phyloP scores from a whole-genome alignment of 2,888 invertebrate species.

The Pteria penguin region DNA sequence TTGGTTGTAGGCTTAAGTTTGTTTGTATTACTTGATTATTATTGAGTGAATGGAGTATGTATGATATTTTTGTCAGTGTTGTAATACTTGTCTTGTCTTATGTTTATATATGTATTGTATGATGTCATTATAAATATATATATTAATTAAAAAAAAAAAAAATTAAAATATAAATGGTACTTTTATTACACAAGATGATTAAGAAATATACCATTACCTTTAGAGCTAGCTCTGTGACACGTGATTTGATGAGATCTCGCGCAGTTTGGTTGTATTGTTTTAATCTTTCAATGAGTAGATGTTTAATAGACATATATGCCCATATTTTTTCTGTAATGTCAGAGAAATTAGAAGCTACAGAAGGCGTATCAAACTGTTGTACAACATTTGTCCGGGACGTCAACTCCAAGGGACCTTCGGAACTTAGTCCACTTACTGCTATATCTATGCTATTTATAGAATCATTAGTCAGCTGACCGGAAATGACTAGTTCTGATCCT shows the following conservation, averaged over 20 bases:
- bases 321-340: slow-evolving; percentile 65
- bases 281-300: slow-evolving; percentile 58
- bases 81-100: too few relatives aligned
- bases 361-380: background rate
- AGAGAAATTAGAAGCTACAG: slow-evolving; percentile 41
- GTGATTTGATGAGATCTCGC: slow-evolving; percentile 52
- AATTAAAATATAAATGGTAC: too few relatives aligned
- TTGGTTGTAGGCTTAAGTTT: too few relatives aligned
- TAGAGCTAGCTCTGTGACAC: slow-evolving; percentile 61
- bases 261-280: slow-evolving; percentile 51
- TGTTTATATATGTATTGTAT: too few relatives aligned
- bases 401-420: slow-evolving; percentile 52
- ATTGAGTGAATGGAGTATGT: too few relatives aligned
- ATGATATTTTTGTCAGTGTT: too few relatives aligned
- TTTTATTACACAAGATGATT: too few relatives aligned
- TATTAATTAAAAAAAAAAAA: too few relatives aligned
- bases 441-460: slow-evolving; percentile 50
- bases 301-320: slow-evolving; percentile 72
- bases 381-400: slow-evolving; percentile 44
- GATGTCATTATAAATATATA: too few relatives aligned
- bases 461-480: slow-evolving; percentile 55
- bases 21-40: too few relatives aligned
- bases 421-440: slow-evolving; percentile 46
- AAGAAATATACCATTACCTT: too few relatives aligned
- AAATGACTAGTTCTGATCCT: slow-evolving; percentile 64